Evolutionary conservation across 2,113 vertebrate genomes (phyloP).

Genomic region (Spermophilus dauricus): DNA sequence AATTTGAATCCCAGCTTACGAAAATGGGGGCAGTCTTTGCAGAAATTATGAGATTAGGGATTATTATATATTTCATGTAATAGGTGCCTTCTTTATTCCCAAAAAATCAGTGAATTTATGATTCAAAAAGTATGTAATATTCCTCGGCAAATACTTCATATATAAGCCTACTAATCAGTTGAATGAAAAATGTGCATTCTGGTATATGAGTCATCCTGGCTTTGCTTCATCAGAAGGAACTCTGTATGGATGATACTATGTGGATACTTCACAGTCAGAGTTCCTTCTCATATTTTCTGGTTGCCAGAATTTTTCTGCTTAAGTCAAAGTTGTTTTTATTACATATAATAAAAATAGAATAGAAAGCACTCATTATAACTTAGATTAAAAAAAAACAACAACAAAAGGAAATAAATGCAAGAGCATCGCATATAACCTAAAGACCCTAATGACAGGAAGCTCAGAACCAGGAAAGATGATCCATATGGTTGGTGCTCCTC

Average conservation of each 20-base stretch:
- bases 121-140: not conserved
- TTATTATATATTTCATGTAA: not conserved
- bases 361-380: not conserved
- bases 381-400: not conserved
- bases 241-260: not conserved
- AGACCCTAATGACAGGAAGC: not conserved
- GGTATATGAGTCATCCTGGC: not conserved
- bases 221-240: not conserved
- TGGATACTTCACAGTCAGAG: not conserved
- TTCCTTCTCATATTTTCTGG: not conserved
- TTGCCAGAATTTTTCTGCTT: not conserved
- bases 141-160: not conserved
- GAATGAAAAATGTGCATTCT: not conserved
- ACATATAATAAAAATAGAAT: not conserved
- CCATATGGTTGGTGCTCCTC: too few relatives aligned
- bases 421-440: not conserved
- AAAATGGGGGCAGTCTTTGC: not conserved
- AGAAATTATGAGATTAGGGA: not conserved
- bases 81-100: not conserved
- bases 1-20: not conserved
- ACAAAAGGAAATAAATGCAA: not conserved
- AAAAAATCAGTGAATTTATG: not conserved
- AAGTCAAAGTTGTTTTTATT: not conserved
- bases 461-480: rapidly evolving
- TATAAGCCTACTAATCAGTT: not conserved